Evolutionary conservation across 2,797 vertebrate genomes (phyloP).

Genomic region (Amblyopsis hoosieri): DNA sequence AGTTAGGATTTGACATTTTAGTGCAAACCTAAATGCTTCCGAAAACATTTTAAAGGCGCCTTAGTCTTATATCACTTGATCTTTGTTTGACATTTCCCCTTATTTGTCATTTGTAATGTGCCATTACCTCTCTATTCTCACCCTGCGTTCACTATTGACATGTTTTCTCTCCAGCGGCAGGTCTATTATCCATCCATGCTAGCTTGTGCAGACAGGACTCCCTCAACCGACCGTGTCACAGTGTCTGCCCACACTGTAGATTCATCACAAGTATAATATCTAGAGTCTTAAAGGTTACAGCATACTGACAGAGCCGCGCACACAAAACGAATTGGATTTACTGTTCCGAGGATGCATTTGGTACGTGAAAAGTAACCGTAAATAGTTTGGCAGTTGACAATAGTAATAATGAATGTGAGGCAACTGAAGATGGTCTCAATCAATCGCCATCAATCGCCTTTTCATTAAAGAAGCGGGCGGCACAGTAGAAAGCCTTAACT

Average conservation of each 20-base stretch:
- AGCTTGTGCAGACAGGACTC: background rate
- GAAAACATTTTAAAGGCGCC: background rate
- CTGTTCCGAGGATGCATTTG: too few relatives aligned
- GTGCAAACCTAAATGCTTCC: background rate
- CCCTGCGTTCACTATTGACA: slow-evolving; percentile 7
- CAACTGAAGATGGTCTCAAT: too few relatives aligned
- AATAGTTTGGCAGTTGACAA: too few relatives aligned
- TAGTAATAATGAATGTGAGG: too few relatives aligned
- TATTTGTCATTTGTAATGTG: background rate
- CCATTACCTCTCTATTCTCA: slow-evolving; percentile 13
- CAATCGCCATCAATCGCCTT: too few relatives aligned
- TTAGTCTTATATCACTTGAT: slow-evolving; percentile 3
- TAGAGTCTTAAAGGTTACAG: background rate
- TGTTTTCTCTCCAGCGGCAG: slow-evolving; percentile 19
- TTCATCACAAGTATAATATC: background rate
- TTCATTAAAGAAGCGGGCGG: too few relatives aligned
- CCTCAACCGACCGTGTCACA: background rate
- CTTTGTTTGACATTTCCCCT: slow-evolving; percentile 16
- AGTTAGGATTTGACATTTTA: background rate
- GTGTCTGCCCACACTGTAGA: background rate
- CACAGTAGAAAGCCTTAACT: too few relatives aligned
- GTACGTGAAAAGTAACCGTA: too few relatives aligned
- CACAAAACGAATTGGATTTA: too few relatives aligned
- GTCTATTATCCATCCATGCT: slow-evolving; percentile 10
- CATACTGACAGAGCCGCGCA: background rate